Base-by-base conservation (phyloP, 2,888 invertebrate species). In the Aspidapion aeneum region DNA sequence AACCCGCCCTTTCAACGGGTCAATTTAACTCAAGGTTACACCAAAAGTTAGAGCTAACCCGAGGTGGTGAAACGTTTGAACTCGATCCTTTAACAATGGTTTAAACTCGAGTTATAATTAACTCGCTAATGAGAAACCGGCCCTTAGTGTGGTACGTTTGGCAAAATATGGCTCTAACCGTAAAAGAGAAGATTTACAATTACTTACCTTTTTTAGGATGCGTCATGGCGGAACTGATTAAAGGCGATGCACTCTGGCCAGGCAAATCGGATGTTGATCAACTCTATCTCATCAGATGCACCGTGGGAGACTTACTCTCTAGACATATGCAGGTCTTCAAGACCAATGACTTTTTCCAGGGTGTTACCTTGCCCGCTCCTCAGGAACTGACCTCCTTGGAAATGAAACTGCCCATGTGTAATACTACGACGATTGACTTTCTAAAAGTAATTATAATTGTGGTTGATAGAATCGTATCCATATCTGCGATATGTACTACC, bases 181-280 rank as follows among this genome's bases (percentile, higher is more conserved):
- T n/a, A n/a, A n/a, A n/a, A n/a, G n/a, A n/a, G n/a, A n/a, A n/a
- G n/a, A 9, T n/a, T 5, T n/a, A 9, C 3, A 52, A 52, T 19
- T 5, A 52, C 52, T n/a, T n/a, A n/a, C n/a, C 5, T 9, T 66
- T 77, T 75, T 0, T 75, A 89, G 90, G 94, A 21, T 95, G 94
- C 75, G 93, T 94, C 3, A 89, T 92, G 76, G 94, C 94, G 2
- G 95, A 95, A 79, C 81, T 96, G 60, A 85, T 94, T 59, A 87
- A 90, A 58, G 94, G 96, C 17, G 96, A 96, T 79, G 96, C 97
- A 1, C 77, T 98, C 21, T 99, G 98, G 98, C 98, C 99, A 0
- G 99, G 99, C 50, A 94, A 97, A 80, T 98, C 98, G 35, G 99
- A 99, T 80, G 93, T 99, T 20, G 99, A 99, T 82, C 98, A 99